Base-by-base conservation (phyloP, 1,140 invertebrate species). In the Cydia fagiglandana region DNA sequence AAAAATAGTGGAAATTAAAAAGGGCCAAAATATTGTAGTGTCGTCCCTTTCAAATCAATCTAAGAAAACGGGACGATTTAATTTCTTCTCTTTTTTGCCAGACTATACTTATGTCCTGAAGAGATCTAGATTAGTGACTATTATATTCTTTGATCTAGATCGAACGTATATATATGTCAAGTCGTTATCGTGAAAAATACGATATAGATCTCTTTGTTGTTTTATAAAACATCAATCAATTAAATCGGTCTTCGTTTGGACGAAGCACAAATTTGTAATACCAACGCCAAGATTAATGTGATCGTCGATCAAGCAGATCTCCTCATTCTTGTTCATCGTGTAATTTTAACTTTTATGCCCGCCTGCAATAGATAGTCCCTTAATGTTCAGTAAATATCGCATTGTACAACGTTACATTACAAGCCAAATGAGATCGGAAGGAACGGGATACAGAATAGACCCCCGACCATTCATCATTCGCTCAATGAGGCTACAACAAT, bases 401-500 rank as follows among this genome's bases (percentile, higher is more conserved):
- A 85, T 86, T 85, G 83, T 84, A 80, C 83, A 86, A 88, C 56
- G n/a, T 79, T 80, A 77, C 77, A 83, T 84, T 78, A 84, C 79
- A 81, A 82, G 77, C 73, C 80, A 81, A 88, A 89, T 84, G 56
- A 86, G 76, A 88, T 88, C 86, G 89, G 87, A 90, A 91, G 89
- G 84, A 87, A 89, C 82, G 76, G 78, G 78, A 76, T 80, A 82
- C 76, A 76, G 61, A 76, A 76, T 78, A 74, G 77, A 75, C 77
- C 76, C 80, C 77, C 75, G 74, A 78, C 77, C 85, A 91, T 93
- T 84, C 84, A 91, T 93, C 90, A 93, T 83, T 88, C 83, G 81
- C 75, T 91, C 88, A 92, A 92, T 91, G 85, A 91, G 84, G 76
- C 75, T 84, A 85, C 83, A 89, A 91, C 89, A 91, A 91, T 90